A percentile compares a stretch with the other conserved stretches of the same genome.
Conservation (phyloP, 2,797 vertebrate genomes). For the Selene dorsalis region DNA sequence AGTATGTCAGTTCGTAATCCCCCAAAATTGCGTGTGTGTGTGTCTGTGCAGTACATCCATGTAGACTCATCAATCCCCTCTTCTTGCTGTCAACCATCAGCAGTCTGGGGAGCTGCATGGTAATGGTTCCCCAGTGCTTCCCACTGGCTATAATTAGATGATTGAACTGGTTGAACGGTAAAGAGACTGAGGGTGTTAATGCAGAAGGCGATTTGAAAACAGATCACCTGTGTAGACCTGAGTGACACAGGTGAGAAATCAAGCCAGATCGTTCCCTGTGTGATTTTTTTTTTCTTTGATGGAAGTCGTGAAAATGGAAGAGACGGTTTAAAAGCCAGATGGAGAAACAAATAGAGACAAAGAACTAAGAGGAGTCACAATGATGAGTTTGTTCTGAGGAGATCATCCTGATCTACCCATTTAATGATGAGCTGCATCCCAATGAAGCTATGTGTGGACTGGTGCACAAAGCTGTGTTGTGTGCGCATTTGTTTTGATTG, state of each 20-base stretch:
- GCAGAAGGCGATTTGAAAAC: slow-evolving; percentile 35
- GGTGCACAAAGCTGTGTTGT: slow-evolving; percentile 30
- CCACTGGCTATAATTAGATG: slow-evolving; percentile 57
- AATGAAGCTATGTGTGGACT: slow-evolving; percentile 37
- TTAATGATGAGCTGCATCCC: not conserved
- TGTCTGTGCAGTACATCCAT: slow-evolving; percentile 7
- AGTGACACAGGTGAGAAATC: slow-evolving; percentile 3
- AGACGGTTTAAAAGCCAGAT: not conserved
- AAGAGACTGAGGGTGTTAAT: slow-evolving; percentile 35
- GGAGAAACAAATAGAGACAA: not conserved
- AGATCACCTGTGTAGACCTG: slow-evolving; percentile 21
- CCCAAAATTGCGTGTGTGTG: too few relatives aligned
- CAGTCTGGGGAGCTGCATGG: slow-evolving; percentile 31
- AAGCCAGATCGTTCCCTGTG: not conserved
- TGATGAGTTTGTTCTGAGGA: not conserved
- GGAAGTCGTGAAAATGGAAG: not conserved
- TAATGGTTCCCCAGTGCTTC: slow-evolving; percentile 43
- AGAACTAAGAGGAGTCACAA: not conserved
- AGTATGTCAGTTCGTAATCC: not conserved
- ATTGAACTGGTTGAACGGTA: slow-evolving; percentile 53
- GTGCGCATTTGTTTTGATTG: slow-evolving; percentile 52
- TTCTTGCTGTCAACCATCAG: slow-evolving; percentile 24
- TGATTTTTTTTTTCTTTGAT: not conserved
- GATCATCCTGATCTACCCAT: slow-evolving; percentile 20
- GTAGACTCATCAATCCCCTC: slow-evolving; percentile 43